Evolutionary conservation across 2,113 vertebrate species (phyloP), one percentile per base, ranked within the genome.

Genomic region (Tragelaphus buxtoni): DNA sequence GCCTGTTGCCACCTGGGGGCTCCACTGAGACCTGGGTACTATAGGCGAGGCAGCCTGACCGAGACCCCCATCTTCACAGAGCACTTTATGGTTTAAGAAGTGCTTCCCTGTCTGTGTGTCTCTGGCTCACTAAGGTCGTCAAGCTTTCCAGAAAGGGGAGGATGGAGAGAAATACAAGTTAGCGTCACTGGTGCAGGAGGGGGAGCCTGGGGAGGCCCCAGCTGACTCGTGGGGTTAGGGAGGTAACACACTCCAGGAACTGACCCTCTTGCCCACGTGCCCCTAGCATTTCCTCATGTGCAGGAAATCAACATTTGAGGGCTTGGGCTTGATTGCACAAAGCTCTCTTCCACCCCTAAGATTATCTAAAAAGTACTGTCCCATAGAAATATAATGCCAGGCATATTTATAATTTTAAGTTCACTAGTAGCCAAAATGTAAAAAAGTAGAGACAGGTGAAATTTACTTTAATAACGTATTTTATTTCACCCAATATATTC

Each of bases 381-480:
- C 47, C 58, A 0, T n/a, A 63, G 30, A 74, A 80, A 35, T 5
- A 26, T 1, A 30, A 17, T 30, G 13, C 28, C 49, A 83, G 45
- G 11, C 65, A 28, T 0, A 9, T 7, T 26, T 7, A 7, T 18
- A 11, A 86, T 24, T 84, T 39, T 42, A 35, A 79, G 35, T 60
- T 45, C 53, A 16, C 77, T 42, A 22, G n/a, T 28, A 42, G 72
- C 45, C 87, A 91, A 42, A 10, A 53, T 56, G 35, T 22, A 12
- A 90, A 94, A 94, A 94, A 83, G 39, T 13, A 35, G 72, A 76
- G 92, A 65, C 10, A 28, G 45, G 83, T 58, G 4, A 51, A 56
- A 86, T 69, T 85, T 60, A 83, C 72, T 97, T 58, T 84, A 93
- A 74, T 53, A 69, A 74, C 12, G 6, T 16, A 24, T 90, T 87